Evolutionary conservation across 2,888 invertebrate genomes (phyloP), one percentile per base, ranked within the genome.

Genomic region (Eristalis pertinax): DNA sequence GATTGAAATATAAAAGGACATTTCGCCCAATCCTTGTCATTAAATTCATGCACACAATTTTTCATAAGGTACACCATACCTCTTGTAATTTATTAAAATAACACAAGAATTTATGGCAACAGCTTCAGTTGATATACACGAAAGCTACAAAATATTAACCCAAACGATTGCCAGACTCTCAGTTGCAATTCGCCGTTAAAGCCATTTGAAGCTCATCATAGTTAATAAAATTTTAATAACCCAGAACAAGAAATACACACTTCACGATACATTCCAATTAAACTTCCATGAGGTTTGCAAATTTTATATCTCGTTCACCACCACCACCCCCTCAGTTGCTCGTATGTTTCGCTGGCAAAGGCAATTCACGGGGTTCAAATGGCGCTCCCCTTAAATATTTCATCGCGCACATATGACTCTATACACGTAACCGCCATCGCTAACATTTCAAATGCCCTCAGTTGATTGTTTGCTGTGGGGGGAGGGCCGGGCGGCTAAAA

Each of bases 261-360:
- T 35, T 38, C 68, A 26, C 63, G 24, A 68, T 41, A 65, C 43
- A 64, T 50, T 75, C 50, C 32, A 86, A 86, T 86, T 79, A 78
- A 86, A 86, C 70, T 75, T 83, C 78, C 72, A 86, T 86, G 86
- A 86, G 86, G 83, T 78, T 83, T 79, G 72, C 78, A 74, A 86
- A 86, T 83, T 83, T 78, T 41, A 65, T 70, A 67, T 74, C 35
- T 56, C 60, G 41, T 19, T 65, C 50, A 56, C 67, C 74, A 74
- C 67, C 74, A 74, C 69, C 75, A 56, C 35, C 62, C 32, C 32
- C 64, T n/a, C 35, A 38, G 64, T 69, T 58, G 10, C 8, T 32
- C 32, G 32, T 32, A 62, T 70, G 78, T 86, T 83, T 70, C 68
- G 32, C 79, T 79, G 83, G 78, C 82, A 86, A 78, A 86, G 83